These are phyloP conservation scores for Delia radicum DNA, from an alignment of 1,140 invertebrate genomes.

Conservation along the genomic window DNA sequence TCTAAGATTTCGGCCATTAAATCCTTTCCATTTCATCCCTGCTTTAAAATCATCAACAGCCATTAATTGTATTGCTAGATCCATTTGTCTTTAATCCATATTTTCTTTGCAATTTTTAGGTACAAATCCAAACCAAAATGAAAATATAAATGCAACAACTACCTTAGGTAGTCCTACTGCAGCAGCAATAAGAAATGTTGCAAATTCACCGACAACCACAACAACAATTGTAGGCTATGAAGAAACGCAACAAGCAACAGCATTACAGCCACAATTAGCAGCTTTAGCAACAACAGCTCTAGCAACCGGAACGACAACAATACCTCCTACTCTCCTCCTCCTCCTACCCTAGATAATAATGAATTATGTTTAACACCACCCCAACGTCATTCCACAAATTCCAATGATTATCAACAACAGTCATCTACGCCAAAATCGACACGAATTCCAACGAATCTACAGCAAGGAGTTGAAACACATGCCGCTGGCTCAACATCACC, in stretches of 20 bases:
- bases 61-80: no score
- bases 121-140: slow-evolving; percentile 51
- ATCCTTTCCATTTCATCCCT: no score
- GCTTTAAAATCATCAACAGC: no score
- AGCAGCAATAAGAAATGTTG: slow-evolving; percentile 10
- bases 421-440: slow-evolving; percentile 44
- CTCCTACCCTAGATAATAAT: background rate
- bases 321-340: background rate
- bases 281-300: background rate
- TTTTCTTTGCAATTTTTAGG: slow-evolving; percentile 28
- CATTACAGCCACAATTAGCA: no score
- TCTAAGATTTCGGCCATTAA: no score
- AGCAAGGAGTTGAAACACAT: background rate
- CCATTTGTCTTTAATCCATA: no score
- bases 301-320: background rate
- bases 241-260: slow-evolving; percentile 24
- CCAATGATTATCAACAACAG: slow-evolving; percentile 40
- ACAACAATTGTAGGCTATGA: slow-evolving; percentile 28
- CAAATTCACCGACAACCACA: slow-evolving; percentile 12
- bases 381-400: slow-evolving; percentile 49
- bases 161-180: slow-evolving; percentile 28
- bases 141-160: slow-evolving; percentile 31
- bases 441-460: background rate
- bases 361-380: slow-evolving; percentile 8
- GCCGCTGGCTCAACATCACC: background rate